Conservation (phyloP, 2,888 invertebrate genomes). For the Ernsta delagoae region DNA sequence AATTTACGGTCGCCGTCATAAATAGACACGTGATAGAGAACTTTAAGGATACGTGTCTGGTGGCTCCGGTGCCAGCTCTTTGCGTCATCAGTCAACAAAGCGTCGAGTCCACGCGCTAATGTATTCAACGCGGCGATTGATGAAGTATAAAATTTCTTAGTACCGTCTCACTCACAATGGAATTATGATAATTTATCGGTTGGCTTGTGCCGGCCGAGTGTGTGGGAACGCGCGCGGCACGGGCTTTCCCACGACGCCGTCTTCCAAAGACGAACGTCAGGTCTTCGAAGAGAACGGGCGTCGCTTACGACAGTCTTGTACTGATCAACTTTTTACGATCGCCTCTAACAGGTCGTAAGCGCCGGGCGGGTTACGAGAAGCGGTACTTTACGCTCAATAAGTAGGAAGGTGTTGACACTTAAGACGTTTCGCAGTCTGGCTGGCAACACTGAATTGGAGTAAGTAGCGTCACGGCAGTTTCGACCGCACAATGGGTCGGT, state of each 20-base stretch:
- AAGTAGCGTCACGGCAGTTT: conserved; percentile 83
- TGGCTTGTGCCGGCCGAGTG: conserved; percentile 84
- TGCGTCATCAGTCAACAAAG: conserved; percentile 71
- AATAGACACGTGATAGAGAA: conserved; percentile 59
- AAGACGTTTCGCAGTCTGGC: conserved; percentile 64
- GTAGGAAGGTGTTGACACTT: conserved; percentile 58
- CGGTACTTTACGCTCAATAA: conserved; percentile 51
- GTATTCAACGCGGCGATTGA: conserved; percentile 83
- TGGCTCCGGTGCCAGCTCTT: conserved; percentile 54
- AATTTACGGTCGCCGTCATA: conserved; percentile 51
- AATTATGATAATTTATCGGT: conserved; percentile 85
- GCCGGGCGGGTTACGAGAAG: conserved; percentile 48
- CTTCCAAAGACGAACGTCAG: conserved; percentile 63
- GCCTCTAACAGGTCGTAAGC: conserved; percentile 60
- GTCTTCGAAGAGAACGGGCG: conserved; percentile 48
- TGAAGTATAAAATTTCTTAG: conserved; percentile 85
- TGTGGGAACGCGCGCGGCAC: conserved; percentile 85
- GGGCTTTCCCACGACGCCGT: conserved; percentile 81
- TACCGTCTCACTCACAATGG: conserved; percentile 85
- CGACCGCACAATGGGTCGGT: conserved; percentile 81
- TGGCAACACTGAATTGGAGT: conserved; percentile 80
- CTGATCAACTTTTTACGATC: conserved; percentile 41
- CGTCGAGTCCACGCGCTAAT: conserved; percentile 79
- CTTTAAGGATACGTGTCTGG: conserved; percentile 53
- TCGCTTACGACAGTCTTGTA: conserved; percentile 65